These are phyloP conservation scores for Didymodactylos carnosus DNA, from an alignment of 2,888 invertebrate species.

Conservation along the genomic window DNA sequence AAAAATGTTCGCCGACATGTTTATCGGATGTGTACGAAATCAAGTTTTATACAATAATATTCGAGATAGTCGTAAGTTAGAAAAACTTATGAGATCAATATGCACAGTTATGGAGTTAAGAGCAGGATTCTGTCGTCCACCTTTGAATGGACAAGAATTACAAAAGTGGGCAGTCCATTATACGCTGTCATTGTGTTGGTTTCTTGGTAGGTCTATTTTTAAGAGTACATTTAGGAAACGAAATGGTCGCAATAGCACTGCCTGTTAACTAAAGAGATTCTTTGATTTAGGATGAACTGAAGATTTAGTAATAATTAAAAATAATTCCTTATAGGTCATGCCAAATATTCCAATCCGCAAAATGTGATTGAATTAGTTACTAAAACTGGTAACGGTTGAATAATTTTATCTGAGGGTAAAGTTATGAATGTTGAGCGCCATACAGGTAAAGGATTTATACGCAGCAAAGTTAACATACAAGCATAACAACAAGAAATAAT, in stretches of 20 bases:
- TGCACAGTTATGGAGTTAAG: slow-evolving; percentile 21
- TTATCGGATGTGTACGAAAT: background rate
- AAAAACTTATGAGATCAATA: slow-evolving; percentile 22
- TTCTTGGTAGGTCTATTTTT: slow-evolving; percentile 23
- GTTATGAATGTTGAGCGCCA: slow-evolving; percentile 20
- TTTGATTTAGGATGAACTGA: too few relatives aligned
- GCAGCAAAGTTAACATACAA: slow-evolving; percentile 20
- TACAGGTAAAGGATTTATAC: slow-evolving; percentile 23
- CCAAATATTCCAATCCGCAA: slow-evolving; percentile 15
- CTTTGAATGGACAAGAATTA: slow-evolving; percentile 18
- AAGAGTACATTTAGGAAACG: too few relatives aligned
- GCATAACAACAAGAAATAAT: slow-evolving; percentile 17
- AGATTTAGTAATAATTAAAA: too few relatives aligned
- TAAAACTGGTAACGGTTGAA: slow-evolving; percentile 17
- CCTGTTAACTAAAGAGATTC: too few relatives aligned
- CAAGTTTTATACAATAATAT: background rate
- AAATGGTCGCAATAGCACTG: too few relatives aligned
- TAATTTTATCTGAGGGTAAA: background rate
- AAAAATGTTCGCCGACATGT: background rate
- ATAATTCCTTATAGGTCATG: slow-evolving; percentile 10
- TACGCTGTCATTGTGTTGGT: slow-evolving; percentile 24
- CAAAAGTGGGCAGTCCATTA: slow-evolving; percentile 18
- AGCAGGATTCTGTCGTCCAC: slow-evolving; percentile 19
- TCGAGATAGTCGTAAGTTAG: slow-evolving; percentile 19
- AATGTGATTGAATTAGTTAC: slow-evolving; percentile 19